A percentile compares a stretch with the other conserved stretches of the same genome.
These are phyloP conservation scores for Crypturellus tataupa DNA, from an alignment of 2,797 vertebrate species.

Conservation along the genomic window DNA sequence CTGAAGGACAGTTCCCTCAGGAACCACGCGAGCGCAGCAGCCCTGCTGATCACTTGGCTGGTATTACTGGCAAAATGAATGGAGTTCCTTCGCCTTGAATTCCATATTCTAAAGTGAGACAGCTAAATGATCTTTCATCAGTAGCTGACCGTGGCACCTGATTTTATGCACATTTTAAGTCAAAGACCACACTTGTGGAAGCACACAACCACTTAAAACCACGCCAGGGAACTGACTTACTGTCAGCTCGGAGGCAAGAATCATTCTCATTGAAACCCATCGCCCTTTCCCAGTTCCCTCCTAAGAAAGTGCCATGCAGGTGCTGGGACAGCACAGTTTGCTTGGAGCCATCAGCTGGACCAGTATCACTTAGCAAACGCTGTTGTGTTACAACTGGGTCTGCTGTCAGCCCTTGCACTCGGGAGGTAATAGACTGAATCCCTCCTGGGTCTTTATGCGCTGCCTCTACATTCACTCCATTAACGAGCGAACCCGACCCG, in stretches of 20 bases:
- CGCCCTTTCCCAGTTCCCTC: background rate
- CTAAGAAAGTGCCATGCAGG: background rate
- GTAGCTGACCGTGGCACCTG: background rate
- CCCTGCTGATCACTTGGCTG: background rate
- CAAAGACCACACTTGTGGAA: background rate
- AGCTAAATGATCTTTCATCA: background rate
- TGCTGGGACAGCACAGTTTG: rapidly evolving
- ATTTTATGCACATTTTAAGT: background rate
- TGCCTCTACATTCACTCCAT: rapidly evolving
- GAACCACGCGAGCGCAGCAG: background rate
- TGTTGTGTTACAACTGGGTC: rapidly evolving
- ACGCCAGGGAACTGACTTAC: background rate
- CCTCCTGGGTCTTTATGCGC: background rate
- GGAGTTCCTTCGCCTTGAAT: background rate
- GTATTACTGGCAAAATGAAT: background rate
- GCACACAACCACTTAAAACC: background rate
- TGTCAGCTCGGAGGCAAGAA: background rate
- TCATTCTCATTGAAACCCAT: background rate
- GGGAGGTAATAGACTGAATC: rapidly evolving
- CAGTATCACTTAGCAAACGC: background rate
- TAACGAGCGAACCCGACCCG: background rate
- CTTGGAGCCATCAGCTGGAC: background rate
- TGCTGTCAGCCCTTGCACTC: rapidly evolving
- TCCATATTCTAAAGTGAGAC: background rate
- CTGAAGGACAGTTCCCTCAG: background rate